Base-by-base conservation (phyloP, 2,113 vertebrate genomes). In the Erythrolamprus reginae region DNA sequence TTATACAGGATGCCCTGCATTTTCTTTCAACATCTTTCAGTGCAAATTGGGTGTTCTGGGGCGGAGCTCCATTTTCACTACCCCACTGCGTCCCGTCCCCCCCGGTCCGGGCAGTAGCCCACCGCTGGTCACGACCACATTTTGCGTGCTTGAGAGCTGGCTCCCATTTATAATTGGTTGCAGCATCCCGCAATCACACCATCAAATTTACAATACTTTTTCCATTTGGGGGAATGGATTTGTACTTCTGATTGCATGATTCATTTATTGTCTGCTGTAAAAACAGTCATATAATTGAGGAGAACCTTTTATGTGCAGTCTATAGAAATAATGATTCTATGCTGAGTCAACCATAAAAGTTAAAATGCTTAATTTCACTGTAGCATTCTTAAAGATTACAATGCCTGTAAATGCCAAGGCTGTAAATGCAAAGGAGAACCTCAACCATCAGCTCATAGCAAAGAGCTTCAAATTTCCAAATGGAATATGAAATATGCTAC, bases 331-430 rank as follows among this genome's bases (percentile, higher is more conserved):
- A 33, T 33, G n/a, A 70, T 33, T 77, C 13, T 77, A 42, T 77
- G 70, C 17, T 42, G 33, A 77, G 70, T 42, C 23, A 88, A 33
- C 0, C 89, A 24, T 70, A 48, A 92, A 90, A 58, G 50, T 0
- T 28, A 86, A 91, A 4, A 89, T 24, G 3, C 82, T 92, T 94
- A 90, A 38, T 95, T 33, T 90, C 91, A 91, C 48, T 86, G 21
- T 89, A 99, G 99, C 88, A 97, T 99, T 93, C 96, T 99, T 88
- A 99, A 98, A 93, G 99, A 99, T 96, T 99, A 99, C 96, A 99
- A 99, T 0, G 98, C 98, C 15, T 97, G 99, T 47, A 95, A 98
- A 86, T 99, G 98, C 93, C 97, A 97, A 55, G 94, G 95, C 53
- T 97, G 97, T 86, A 94, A 95, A 13, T 98, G 98, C 92, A 96